Conservation (phyloP, 2,888 invertebrate genomes). For the Rhagium mordax region DNA sequence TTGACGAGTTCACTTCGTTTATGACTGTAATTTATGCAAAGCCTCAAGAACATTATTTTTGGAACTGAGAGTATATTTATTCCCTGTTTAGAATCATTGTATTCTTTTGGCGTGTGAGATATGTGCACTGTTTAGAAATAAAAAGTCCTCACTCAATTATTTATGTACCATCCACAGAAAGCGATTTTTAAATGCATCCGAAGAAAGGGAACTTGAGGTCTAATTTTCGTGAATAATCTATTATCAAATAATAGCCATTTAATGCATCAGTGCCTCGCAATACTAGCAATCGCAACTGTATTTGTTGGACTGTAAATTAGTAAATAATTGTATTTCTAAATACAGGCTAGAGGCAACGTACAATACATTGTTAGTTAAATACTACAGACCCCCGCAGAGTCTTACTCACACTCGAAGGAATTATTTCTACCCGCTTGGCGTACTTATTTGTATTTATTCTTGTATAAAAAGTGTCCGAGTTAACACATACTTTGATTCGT, state of each 20-base stretch:
- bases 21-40: too few species aligned
- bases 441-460: conserved; percentile 47
- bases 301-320: conserved; percentile 70
- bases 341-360: conserved; percentile 62
- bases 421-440: conserved; percentile 54
- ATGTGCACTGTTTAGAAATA: neutral
- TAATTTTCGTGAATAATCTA: conserved; percentile 45
- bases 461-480: conserved; percentile 42
- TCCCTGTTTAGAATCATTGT: too few species aligned
- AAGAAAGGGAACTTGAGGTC: conserved; percentile 24
- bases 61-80: too few species aligned
- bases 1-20: too few species aligned
- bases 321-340: conserved; percentile 69
- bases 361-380: conserved; percentile 63
- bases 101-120: too few species aligned
- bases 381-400: conserved; percentile 63
- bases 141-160: neutral
- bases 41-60: too few species aligned
- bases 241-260: conserved; percentile 55
- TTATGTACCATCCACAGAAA: neutral
- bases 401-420: conserved; percentile 66
- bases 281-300: conserved; percentile 67
- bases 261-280: conserved; percentile 62
- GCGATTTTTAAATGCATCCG: conserved; percentile 2
- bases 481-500: conserved; percentile 42